These are phyloP conservation scores for Glyphotaelius pellucidus DNA, from an alignment of 2,888 invertebrate species.

Conservation along the genomic window DNA sequence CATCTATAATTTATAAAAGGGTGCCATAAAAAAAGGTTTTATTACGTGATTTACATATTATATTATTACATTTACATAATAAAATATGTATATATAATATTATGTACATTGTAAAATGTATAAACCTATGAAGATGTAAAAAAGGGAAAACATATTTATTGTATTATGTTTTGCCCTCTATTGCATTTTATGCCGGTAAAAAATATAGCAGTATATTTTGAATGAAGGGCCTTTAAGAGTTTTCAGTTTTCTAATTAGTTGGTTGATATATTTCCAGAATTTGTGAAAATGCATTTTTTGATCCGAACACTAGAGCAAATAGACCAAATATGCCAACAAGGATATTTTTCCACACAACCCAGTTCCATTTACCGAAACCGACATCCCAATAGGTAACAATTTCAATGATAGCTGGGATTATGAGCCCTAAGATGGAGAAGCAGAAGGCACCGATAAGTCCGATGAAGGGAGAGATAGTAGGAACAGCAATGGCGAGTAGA, in stretches of 20 bases:
- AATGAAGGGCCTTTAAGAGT: background rate
- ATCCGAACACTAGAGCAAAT: slow-evolving; percentile 89
- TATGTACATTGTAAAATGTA: background rate
- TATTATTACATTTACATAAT: no score
- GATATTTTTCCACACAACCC: slow-evolving; percentile 88
- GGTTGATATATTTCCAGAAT: slow-evolving; percentile 72
- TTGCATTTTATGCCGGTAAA: background rate
- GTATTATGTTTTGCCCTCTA: background rate
- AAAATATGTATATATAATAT: background rate
- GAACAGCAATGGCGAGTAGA: slow-evolving; percentile 89
- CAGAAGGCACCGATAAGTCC: slow-evolving; percentile 95
- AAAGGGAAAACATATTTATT: background rate
- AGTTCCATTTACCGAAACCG: slow-evolving; percentile 85
- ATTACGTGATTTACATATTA: background rate
- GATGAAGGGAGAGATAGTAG: slow-evolving; percentile 93
- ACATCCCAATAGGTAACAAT: slow-evolving; percentile 91
- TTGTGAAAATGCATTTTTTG: slow-evolving; percentile 80
- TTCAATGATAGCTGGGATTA: slow-evolving; percentile 92
- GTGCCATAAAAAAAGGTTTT: background rate
- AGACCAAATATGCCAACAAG: slow-evolving; percentile 86
- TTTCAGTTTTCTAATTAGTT: background rate
- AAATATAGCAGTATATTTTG: background rate
- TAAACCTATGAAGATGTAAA: background rate
- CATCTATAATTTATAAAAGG: background rate
- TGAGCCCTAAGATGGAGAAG: slow-evolving; percentile 92